Evolutionary conservation across 2,888 invertebrate genomes (phyloP).

Genomic region (Neoscelio sp.): DNA sequence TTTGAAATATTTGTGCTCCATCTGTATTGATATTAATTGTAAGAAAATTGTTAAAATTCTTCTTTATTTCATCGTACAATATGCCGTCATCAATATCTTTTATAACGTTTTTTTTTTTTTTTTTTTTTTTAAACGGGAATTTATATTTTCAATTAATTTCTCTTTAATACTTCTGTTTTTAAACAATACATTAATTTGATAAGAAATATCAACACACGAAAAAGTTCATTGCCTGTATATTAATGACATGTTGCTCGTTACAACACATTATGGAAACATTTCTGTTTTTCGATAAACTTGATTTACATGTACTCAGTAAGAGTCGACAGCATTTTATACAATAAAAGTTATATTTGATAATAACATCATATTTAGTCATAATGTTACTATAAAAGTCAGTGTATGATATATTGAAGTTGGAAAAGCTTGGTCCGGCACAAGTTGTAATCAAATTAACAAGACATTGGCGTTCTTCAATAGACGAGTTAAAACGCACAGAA

Average conservation of each 20-base stretch:
- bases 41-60: neutral
- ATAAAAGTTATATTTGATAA: slow-evolving; percentile 11
- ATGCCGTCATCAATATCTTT: neutral
- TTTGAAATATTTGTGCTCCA: slow-evolving; percentile 36
- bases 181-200: slow-evolving; percentile 1
- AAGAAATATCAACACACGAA: slow-evolving; percentile 4
- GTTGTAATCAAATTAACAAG: slow-evolving; percentile 25
- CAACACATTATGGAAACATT: neutral
- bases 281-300: neutral
- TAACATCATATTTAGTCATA: neutral
- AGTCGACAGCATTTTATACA: neutral
- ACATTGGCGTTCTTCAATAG: slow-evolving; percentile 1
- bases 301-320: neutral
- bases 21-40: slow-evolving; percentile 42
- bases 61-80: neutral
- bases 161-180: slow-evolving; percentile 1
- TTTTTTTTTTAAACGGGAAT: neutral
- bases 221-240: neutral
- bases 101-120: neutral
- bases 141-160: slow-evolving; percentile 4
- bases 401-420: slow-evolving; percentile 29
- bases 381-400: slow-evolving; percentile 5
- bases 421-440: slow-evolving; percentile 27
- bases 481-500: slow-evolving; percentile 20
- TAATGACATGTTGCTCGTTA: neutral